A percentile compares a stretch with the other conserved stretches of the same genome.
Conservation (phyloP, 1,140 invertebrate genomes). For the Hypsibius dujardini region DNA sequence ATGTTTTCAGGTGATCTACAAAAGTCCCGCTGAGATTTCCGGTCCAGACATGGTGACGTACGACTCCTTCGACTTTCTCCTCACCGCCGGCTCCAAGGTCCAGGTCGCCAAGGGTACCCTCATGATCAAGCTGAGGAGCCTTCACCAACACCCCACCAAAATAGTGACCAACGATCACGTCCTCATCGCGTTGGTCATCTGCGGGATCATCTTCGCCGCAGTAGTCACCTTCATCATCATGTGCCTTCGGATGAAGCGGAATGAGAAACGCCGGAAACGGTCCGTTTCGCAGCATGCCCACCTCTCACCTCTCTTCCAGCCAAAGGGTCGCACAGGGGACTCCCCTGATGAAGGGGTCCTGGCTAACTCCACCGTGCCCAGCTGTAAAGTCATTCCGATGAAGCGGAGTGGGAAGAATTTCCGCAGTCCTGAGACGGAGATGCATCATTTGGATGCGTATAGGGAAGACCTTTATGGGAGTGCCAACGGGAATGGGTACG, state of each 20-base stretch:
- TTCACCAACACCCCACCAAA: neutral
- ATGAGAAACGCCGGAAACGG: neutral
- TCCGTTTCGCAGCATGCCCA: conserved; percentile 12
- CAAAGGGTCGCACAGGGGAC: neutral
- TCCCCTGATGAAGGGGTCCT: neutral
- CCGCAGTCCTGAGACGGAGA: conserved; percentile 3
- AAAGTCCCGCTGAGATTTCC: neutral
- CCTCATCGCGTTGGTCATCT: neutral
- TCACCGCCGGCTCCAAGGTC: neutral
- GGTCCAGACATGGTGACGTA: neutral
- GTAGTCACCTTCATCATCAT: neutral
- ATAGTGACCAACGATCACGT: conserved; percentile 3
- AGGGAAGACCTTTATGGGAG: conserved; percentile 6
- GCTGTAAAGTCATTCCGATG: conserved; percentile 12
- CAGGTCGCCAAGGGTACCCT: neutral
- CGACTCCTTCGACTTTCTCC: neutral
- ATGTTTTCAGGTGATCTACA: no score
- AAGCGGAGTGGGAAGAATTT: neutral
- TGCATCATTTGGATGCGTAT: conserved; percentile 9
- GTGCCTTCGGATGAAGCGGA: neutral
- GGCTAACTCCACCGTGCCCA: neutral
- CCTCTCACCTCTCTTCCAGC: neutral
- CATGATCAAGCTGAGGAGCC: neutral
- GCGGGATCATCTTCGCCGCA: neutral
- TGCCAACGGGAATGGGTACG: neutral